Evolutionary conservation across 2,113 vertebrate species (phyloP).

Genomic region (rat (Rattus norvegicus)): GRCr8 NC_086019.1:99125001-99125500

Average conservation of each 20-base stretch:
- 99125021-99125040: no score
- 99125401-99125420: neutral
- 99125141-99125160: neutral
- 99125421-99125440: neutral
- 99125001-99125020: no score
- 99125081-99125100: no score
- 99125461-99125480: neutral
- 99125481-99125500: neutral
- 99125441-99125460: no score
- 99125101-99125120: neutral
- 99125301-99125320: neutral
- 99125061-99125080: no score
- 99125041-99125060: no score
- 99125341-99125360: neutral
- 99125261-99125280: neutral
- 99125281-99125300: neutral
- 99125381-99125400: neutral
- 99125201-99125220: neutral
- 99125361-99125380: neutral
- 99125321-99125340: no score
- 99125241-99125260: neutral
- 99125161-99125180: neutral
- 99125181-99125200: neutral
- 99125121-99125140: neutral
- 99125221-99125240: no score